Percentiles rank a stretch among this genome's conserved stretches.
These are phyloP conservation scores for Nothura maculosa DNA, from an alignment of 2,797 vertebrate species.

Conservation along the genomic window DNA sequence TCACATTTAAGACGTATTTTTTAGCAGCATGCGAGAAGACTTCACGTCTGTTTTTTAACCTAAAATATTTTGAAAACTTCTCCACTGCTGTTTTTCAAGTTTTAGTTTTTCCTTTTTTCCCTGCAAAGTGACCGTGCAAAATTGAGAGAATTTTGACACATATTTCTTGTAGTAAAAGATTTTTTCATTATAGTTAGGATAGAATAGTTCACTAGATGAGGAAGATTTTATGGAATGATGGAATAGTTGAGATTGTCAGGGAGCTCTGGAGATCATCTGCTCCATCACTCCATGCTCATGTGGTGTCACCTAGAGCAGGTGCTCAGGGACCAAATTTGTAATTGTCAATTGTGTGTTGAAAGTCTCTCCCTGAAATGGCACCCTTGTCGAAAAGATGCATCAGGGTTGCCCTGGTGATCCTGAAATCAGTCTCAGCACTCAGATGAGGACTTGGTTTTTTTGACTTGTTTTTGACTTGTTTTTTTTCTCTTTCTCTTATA, in stretches of 20 bases:
- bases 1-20: neutral
- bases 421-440: neutral
- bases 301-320: neutral
- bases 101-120: neutral
- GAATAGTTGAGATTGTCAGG: neutral
- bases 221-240: neutral
- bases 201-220: neutral
- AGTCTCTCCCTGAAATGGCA: neutral
- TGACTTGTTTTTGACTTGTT: neutral
- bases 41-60: neutral
- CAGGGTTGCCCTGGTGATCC: neutral
- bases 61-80: neutral
- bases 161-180: neutral
- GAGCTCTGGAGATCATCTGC: neutral
- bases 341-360: neutral
- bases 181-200: neutral
- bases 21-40: neutral
- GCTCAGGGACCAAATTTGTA: neutral
- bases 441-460: rapidly evolving
- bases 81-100: neutral
- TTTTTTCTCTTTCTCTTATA: neutral
- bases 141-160: neutral
- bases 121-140: neutral
- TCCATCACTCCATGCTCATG: neutral
- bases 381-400: neutral